Base-by-base conservation (phyloP, 2,888 invertebrate genomes). In the Rhagophthalmus giganteus region DNA sequence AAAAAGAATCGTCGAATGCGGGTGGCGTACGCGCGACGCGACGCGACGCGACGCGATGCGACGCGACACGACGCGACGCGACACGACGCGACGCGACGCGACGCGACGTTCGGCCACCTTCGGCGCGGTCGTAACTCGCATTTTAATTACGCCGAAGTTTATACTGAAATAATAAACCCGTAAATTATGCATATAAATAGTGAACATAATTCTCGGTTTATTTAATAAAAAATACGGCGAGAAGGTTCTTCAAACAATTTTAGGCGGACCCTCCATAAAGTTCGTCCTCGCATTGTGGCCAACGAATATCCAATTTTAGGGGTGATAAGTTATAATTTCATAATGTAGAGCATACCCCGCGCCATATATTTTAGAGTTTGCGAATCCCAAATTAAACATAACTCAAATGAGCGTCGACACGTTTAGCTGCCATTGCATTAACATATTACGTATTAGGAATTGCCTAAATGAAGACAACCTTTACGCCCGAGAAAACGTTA, bases 371-470 rank as follows among this genome's bases (percentile, higher is more conserved):
- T 42, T 41, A 30, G 40, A 42, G 40, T 37, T 47, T 37, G 35
- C 34, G 40, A 52, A 37, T 52, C 52, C 52, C 52, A 52, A 42
- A 52, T 47, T 52, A 37, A 52, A 20, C 46, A 52, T 52, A 52
- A 52, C 30, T 52, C 52, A 52, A 52, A 52, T 52, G 35, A 47
- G 12, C 40, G 32, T 15, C 38, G 50, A 50, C 50, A 34, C 44
- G 39, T 44, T 39, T 50, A 39, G 44, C 38, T 25, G 37, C 30
- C 39, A 39, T 45, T 51, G 46, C 52, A 52, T 46, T 45, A 51
- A 39, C 51, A 45, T 51, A 50, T 44, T 51, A 45, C 51, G 20
- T 27, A 51, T 51, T 45, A 51, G 33, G 34, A 44, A 44, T 39
- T 20, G 12, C 12, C 26, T 44, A 50, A 44, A 42, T 32, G 42